Conservation (phyloP, 2,113 vertebrate genomes). For the Pomatorhinus ruficollis region DNA sequence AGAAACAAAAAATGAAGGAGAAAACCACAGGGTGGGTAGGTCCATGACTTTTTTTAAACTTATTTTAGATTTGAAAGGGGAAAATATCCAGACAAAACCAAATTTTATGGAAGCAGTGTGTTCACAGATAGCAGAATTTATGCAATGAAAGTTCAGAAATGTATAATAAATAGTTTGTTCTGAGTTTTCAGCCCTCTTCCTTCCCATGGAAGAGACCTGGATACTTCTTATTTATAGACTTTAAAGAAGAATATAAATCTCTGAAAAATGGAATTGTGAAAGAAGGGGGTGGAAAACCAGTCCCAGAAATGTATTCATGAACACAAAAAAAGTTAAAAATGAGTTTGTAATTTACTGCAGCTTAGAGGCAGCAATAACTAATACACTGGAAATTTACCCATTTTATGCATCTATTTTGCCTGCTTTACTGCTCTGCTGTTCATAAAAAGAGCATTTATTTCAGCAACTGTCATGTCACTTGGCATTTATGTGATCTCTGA, state of each 20-base stretch:
- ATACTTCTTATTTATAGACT: conserved; percentile 63
- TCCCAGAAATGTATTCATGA: conserved; percentile 66
- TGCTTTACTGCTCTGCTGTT: conserved; percentile 76
- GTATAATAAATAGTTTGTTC: conserved; percentile 45
- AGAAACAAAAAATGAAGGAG: background rate
- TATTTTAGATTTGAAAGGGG: background rate
- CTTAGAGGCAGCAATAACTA: conserved; percentile 74
- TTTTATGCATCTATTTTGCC: conserved; percentile 80
- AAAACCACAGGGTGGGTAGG: background rate
- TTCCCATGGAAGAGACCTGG: background rate
- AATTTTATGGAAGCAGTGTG: conserved; percentile 19
- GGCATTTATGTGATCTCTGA: conserved; percentile 77
- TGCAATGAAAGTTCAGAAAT: conserved; percentile 40
- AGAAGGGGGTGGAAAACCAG: conserved; percentile 38
- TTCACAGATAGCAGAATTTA: conserved; percentile 31
- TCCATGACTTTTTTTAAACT: background rate
- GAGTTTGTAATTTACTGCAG: conserved; percentile 73
- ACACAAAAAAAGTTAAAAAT: conserved; percentile 62
- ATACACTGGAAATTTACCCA: conserved; percentile 75
- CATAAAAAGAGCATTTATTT: conserved; percentile 79
- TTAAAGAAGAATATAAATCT: conserved; percentile 72
- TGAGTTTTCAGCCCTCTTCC: conserved; percentile 3
- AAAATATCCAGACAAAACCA: background rate
- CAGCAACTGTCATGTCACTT: conserved; percentile 72
- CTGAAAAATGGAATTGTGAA: conserved; percentile 57